Evolutionary conservation across 2,113 vertebrate genomes (phyloP).

Genomic region (Oophaga pumilio): DNA sequence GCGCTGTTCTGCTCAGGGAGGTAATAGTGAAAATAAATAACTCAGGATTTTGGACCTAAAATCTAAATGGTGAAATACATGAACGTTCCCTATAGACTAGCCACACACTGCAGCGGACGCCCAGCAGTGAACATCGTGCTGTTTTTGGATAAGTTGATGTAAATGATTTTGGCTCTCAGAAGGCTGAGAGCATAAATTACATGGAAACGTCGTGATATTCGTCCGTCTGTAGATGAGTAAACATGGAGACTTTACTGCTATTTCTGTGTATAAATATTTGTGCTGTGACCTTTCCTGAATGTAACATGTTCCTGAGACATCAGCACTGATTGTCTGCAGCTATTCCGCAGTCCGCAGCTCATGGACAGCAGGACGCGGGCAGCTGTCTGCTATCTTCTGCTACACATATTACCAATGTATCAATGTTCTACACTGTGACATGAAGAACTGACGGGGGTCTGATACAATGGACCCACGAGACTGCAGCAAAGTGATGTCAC

Average conservation of each 20-base stretch:
- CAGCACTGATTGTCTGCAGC: neutral
- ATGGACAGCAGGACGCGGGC: no score
- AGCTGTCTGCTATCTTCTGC: neutral
- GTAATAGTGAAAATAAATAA: no score
- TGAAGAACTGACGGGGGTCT: neutral
- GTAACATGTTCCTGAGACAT: neutral
- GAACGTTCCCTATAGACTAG: neutral
- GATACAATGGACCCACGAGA: neutral
- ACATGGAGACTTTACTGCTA: neutral
- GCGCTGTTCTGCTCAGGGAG: no score
- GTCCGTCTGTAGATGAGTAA: neutral
- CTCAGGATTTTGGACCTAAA: neutral
- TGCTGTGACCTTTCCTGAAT: neutral
- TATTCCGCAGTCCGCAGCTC: neutral
- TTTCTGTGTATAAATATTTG: conserved; percentile 15
- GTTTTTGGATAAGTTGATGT: no score
- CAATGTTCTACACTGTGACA: neutral
- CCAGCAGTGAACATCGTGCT: no score
- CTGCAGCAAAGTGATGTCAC: neutral
- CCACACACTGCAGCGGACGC: no score
- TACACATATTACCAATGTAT: neutral
- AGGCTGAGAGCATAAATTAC: neutral
- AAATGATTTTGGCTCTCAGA: no score
- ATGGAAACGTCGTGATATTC: neutral
- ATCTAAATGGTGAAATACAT: neutral